Evolutionary conservation across 1,140 invertebrate species (phyloP).

Genomic region (Danaus melanippus): DNA sequence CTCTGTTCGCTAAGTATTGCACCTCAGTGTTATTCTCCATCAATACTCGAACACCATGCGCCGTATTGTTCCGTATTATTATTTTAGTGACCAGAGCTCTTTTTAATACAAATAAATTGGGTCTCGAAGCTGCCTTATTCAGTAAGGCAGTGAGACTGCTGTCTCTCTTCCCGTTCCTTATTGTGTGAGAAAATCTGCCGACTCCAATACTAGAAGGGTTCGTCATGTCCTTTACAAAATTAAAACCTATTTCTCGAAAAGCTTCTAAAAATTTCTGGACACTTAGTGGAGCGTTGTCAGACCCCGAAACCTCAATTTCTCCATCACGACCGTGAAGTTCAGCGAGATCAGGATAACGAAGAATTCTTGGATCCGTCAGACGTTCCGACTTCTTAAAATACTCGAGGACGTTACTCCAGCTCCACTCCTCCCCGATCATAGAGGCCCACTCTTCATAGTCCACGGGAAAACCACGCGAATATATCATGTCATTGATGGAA

Average conservation of each 20-base stretch:
- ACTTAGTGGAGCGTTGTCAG: slow-evolving; percentile 21
- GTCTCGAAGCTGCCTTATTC: slow-evolving; percentile 69
- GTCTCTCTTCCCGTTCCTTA: slow-evolving; percentile 39
- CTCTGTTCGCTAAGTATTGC: slow-evolving; percentile 57
- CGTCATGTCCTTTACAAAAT: slow-evolving; percentile 51
- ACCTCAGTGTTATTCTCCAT: slow-evolving; percentile 30
- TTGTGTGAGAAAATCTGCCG: slow-evolving; percentile 50
- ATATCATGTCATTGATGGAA: slow-evolving; percentile 87
- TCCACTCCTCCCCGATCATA: slow-evolving; percentile 81
- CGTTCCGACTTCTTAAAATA: slow-evolving; percentile 57
- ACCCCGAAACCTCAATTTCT: slow-evolving; percentile 46
- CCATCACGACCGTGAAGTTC: slow-evolving; percentile 39
- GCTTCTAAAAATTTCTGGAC: slow-evolving; percentile 42
- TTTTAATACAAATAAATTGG: slow-evolving; percentile 81
- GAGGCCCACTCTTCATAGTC: slow-evolving; percentile 83
- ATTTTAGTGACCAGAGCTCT: slow-evolving; percentile 71
- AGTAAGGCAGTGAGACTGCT: slow-evolving; percentile 46
- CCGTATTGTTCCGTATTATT: slow-evolving; percentile 44
- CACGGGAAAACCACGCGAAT: slow-evolving; percentile 80
- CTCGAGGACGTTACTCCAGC: slow-evolving; percentile 78
- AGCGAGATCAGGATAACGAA: slow-evolving; percentile 34
- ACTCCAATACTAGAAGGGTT: slow-evolving; percentile 43
- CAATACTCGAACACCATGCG: slow-evolving; percentile 51
- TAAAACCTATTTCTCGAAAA: slow-evolving; percentile 42
- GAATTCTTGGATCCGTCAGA: slow-evolving; percentile 46